Conservation (phyloP, 2,113 vertebrate species). For the Lagenorhynchus albirostris region DNA sequence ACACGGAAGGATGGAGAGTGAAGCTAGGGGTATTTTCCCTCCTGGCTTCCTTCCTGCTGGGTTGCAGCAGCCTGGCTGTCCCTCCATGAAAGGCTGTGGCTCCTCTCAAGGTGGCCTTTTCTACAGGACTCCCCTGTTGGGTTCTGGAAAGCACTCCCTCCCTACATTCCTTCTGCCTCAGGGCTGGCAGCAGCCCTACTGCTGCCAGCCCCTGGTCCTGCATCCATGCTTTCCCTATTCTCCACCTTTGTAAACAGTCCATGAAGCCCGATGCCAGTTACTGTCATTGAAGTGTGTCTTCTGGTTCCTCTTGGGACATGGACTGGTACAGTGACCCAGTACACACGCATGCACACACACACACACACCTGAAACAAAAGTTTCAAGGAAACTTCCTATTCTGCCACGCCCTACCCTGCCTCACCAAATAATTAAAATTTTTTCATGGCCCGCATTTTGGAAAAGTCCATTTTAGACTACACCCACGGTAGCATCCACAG, state of each 20-base stretch:
- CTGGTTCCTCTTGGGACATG: neutral
- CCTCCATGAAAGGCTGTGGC: neutral
- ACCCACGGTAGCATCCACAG: rapidly evolving
- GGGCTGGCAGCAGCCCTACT: neutral
- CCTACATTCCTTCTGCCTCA: neutral
- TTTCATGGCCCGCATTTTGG: neutral
- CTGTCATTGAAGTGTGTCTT: neutral
- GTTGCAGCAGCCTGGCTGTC: neutral
- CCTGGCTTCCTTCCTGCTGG: neutral
- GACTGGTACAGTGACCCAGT: neutral
- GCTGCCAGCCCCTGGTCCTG: neutral
- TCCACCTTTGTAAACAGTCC: no score
- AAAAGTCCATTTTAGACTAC: neutral
- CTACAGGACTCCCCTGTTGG: neutral
- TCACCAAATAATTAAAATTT: neutral
- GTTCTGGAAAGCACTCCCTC: neutral
- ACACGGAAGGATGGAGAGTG: neutral
- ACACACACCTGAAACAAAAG: neutral
- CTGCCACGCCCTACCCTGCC: neutral
- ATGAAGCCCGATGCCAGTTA: neutral
- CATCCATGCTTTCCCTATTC: rapidly evolving
- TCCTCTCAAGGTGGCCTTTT: neutral
- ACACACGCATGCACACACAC: neutral
- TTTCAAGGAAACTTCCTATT: neutral
- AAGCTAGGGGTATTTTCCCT: neutral